Percentiles rank a stretch among this genome's conserved stretches.
Evolutionary conservation across 2,797 vertebrate genomes (phyloP).

Genomic region (Danio aesculapii): DNA sequence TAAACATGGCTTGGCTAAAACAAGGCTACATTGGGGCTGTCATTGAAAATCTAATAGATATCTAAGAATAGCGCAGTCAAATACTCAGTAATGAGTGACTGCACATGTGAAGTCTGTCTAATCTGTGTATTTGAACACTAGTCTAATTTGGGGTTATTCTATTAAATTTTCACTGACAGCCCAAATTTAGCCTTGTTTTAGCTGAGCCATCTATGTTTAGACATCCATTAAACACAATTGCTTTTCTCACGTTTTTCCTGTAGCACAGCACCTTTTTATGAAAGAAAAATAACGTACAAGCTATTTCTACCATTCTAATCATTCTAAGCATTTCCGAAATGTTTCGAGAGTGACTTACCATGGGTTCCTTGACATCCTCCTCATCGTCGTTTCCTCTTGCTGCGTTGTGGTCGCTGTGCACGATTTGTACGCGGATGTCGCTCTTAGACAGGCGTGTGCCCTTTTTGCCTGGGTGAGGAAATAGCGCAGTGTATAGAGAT

Average conservation of each 20-base stretch:
- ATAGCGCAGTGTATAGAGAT: conserved; percentile 36
- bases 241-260: neutral
- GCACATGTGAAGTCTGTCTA: too few species aligned
- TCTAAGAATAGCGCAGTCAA: too few species aligned
- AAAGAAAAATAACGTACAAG: neutral
- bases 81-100: too few species aligned
- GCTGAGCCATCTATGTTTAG: too few species aligned
- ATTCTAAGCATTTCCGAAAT: neutral
- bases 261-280: neutral
- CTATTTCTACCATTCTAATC: neutral
- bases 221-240: too few species aligned
- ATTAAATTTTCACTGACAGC: too few species aligned
- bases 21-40: too few species aligned
- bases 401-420: conserved; percentile 86
- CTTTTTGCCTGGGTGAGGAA: conserved; percentile 75
- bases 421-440: conserved; percentile 87
- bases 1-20: too few species aligned
- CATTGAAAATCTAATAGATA: too few species aligned
- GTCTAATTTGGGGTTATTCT: too few species aligned
- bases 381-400: conserved; percentile 85
- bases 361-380: conserved; percentile 82
- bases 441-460: conserved; percentile 87
- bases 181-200: too few species aligned
- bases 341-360: conserved; percentile 65
- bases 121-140: too few species aligned